Conservation (phyloP, 1,140 invertebrate genomes). For the Drosophila aff. region DNA sequence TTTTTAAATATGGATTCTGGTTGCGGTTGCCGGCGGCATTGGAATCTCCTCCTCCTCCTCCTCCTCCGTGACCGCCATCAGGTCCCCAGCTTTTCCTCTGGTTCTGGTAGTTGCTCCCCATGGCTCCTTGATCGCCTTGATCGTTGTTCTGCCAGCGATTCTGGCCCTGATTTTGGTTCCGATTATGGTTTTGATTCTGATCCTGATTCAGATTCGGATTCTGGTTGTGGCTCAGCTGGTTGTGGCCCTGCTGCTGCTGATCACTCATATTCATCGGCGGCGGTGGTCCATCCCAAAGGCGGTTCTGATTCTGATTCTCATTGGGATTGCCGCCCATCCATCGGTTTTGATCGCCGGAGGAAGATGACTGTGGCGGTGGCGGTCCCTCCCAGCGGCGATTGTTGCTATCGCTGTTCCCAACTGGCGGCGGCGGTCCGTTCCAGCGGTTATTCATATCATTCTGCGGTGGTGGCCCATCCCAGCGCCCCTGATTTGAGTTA, state of each 20-base stretch:
- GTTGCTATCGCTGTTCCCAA: not conserved
- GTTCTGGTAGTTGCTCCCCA: constrained; percentile 12
- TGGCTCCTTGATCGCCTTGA: constrained; percentile 23
- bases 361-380: not conserved
- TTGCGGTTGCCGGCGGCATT: not conserved
- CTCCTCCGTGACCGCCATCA: not conserved
- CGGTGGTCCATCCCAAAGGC: constrained; percentile 24
- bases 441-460: constrained; percentile 24
- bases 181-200: not conserved
- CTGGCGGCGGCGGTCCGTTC: constrained; percentile 8
- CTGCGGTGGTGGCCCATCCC: constrained; percentile 40
- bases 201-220: not conserved
- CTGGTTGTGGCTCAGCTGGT: not conserved
- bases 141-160: constrained; percentile 41
- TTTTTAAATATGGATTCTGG: constrained; percentile 9
- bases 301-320: constrained; percentile 9
- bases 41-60: constrained; percentile 1
- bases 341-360: constrained; percentile 2
- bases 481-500: constrained; percentile 15
- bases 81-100: constrained; percentile 22
- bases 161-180: constrained; percentile 16
- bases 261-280: constrained; percentile 21
- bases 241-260: constrained; percentile 2
- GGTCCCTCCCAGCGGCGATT: constrained; percentile 42
- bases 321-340: constrained; percentile 6